These are phyloP conservation scores for Clarias laeviceps DNA, from an alignment of 2,797 vertebrate genomes.

Conservation along the genomic window DNA sequence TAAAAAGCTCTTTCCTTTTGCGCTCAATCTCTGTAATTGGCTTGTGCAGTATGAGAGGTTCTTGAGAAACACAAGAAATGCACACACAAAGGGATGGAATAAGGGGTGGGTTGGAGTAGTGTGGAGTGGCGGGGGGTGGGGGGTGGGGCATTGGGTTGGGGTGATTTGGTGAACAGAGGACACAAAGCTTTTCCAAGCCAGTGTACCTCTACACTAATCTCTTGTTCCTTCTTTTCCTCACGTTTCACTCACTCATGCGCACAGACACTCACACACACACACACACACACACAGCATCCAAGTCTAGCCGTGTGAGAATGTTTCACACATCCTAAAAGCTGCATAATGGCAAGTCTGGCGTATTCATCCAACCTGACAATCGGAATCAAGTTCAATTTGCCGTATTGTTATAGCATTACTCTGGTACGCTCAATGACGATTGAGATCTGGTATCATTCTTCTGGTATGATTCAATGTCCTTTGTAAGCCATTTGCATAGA, in stretches of 20 bases:
- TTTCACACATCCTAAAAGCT: constrained; percentile 37
- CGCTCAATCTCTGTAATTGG: constrained; percentile 39
- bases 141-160: background rate
- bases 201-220: constrained; percentile 46
- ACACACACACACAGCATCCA: constrained; percentile 24
- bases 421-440: background rate
- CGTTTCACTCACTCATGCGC: background rate
- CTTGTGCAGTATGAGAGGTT: constrained; percentile 27
- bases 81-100: constrained; percentile 24
- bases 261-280: constrained; percentile 11
- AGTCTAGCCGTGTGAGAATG: constrained; percentile 38
- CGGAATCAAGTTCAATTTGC: constrained; percentile 41
- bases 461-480: constrained; percentile 16
- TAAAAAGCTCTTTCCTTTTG: constrained; percentile 32
- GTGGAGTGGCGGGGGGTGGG: background rate
- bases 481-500: constrained; percentile 41
- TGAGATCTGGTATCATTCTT: constrained; percentile 19
- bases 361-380: constrained; percentile 18
- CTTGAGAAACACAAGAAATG: constrained; percentile 29
- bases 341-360: constrained; percentile 38
- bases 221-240: constrained; percentile 39
- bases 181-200: constrained; percentile 46
- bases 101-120: background rate
- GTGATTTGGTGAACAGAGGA: constrained; percentile 8
- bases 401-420: constrained; percentile 34